Conservation (phyloP, 2,113 vertebrate species). For the Crotalus tigris region DNA sequence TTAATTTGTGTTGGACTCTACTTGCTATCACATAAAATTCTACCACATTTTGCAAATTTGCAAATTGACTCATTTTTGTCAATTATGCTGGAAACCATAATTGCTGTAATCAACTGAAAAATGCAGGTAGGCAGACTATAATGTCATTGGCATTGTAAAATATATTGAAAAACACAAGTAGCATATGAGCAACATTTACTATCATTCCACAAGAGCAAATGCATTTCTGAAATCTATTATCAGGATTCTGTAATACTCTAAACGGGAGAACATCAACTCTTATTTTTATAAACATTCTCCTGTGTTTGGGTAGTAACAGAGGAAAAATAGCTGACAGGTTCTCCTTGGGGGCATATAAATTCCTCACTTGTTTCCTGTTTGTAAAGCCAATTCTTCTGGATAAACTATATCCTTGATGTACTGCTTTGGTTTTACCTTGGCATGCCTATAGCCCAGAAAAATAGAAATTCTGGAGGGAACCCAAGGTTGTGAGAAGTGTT, state of each 20-base stretch:
- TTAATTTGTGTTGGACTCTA: background rate
- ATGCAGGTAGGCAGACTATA: background rate
- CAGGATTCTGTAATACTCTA: background rate
- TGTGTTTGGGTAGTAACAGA: background rate
- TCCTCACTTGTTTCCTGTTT: background rate
- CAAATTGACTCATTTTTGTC: background rate
- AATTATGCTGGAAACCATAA: background rate
- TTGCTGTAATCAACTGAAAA: background rate
- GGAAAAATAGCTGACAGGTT: background rate
- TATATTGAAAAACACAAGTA: background rate
- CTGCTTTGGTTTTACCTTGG: background rate
- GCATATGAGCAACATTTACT: background rate
- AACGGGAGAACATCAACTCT: background rate
- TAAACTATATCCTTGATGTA: background rate
- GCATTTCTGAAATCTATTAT: background rate
- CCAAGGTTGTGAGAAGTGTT: background rate
- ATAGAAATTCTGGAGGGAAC: background rate
- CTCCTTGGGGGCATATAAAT: background rate
- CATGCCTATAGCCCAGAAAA: background rate
- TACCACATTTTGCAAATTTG: background rate
- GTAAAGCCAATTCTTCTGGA: background rate
- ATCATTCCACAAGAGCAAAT: background rate
- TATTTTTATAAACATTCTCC: background rate
- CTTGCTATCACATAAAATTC: background rate
- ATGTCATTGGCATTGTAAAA: background rate